Conservation (phyloP, 1,140 invertebrate species). For the Akabosia matsudoensis region DNA sequence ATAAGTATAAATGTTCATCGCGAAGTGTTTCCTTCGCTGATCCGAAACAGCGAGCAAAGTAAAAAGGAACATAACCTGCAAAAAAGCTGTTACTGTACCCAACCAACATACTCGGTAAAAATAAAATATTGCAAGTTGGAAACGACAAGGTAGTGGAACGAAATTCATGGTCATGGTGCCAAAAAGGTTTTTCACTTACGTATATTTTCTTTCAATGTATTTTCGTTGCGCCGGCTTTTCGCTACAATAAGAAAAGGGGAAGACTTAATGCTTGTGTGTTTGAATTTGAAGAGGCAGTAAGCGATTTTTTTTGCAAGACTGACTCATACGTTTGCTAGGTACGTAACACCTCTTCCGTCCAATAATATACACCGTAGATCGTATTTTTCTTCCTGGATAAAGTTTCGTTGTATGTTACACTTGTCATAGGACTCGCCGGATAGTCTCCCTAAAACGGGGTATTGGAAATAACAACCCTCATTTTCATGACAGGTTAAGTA, state of each 20-base stretch:
- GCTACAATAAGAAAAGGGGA: no score
- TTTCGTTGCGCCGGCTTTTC: background rate
- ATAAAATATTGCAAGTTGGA: no score
- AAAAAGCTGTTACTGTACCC: no score
- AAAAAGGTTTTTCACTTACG: conserved; percentile 23
- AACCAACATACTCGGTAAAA: no score
- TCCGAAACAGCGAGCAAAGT: no score
- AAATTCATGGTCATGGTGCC: conserved; percentile 23
- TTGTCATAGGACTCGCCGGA: background rate
- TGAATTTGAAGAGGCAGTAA: background rate
- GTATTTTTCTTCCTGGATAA: no score
- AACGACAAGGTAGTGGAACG: background rate
- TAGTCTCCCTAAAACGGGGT: background rate
- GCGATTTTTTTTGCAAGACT: background rate
- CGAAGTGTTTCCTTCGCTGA: no score
- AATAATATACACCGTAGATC: background rate
- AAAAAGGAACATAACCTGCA: no score
- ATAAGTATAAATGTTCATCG: no score
- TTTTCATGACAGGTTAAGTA: conserved; percentile 19
- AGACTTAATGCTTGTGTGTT: no score
- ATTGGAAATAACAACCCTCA: conserved; percentile 11
- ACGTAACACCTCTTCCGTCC: background rate
- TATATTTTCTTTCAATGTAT: background rate
- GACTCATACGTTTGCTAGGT: background rate
- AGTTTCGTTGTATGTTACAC: no score